Conservation (phyloP, 2,113 vertebrate species). For the Formicarius rufipectus region DNA sequence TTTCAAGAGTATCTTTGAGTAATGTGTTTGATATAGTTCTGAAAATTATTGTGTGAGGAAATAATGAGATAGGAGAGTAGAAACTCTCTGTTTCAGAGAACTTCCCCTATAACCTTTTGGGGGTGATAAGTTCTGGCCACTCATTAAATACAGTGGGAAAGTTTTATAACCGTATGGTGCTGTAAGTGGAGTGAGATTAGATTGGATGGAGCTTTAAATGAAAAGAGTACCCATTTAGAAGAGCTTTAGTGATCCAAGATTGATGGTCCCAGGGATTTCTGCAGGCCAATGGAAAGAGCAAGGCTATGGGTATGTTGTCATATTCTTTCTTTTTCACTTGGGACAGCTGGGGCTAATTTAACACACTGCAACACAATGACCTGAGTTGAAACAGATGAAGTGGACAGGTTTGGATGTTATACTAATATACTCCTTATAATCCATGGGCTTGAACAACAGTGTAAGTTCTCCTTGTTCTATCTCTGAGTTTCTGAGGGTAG, state of each 20-base stretch:
- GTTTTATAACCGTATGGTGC: neutral
- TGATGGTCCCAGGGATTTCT: neutral
- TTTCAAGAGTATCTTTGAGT: constrained; percentile 10
- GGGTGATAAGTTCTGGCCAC: neutral
- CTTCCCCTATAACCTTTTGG: neutral
- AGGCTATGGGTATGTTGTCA: neutral
- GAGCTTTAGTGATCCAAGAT: neutral
- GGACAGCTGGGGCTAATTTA: neutral
- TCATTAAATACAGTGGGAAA: constrained; percentile 16
- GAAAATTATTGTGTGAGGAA: constrained; percentile 23
- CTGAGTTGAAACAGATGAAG: neutral
- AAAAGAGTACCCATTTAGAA: neutral
- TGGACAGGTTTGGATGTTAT: neutral
- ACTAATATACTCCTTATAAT: neutral
- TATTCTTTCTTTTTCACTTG: neutral
- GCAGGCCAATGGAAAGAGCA: neutral
- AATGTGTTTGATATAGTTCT: constrained; percentile 14
- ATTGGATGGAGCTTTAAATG: neutral
- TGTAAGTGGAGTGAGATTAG: neutral
- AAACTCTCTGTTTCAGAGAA: neutral
- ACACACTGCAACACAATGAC: neutral
- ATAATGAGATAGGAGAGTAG: constrained; percentile 32
- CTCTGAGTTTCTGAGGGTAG: neutral
- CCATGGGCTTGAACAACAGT: neutral
- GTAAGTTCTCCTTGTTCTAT: neutral